Percentiles rank a stretch among this genome's conserved stretches.
Conservation (phyloP, 2,113 vertebrate genomes). For the Siniperca knerii region DNA sequence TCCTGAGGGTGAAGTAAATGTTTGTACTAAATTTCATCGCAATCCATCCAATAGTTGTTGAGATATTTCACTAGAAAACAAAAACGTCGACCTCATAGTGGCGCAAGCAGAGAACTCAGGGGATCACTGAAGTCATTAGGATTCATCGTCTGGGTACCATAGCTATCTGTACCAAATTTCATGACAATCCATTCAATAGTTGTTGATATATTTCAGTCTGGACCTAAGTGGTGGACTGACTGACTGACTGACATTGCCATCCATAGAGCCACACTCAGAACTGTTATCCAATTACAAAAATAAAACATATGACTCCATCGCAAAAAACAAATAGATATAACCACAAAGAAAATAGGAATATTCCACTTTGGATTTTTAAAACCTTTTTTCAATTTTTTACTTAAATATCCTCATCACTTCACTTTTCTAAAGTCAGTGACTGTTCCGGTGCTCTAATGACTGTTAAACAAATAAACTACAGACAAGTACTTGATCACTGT, state of each 20-base stretch:
- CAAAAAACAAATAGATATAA: neutral
- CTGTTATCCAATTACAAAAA: neutral
- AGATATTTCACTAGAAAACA: neutral
- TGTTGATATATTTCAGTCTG: neutral
- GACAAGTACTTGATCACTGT: constrained; percentile 20
- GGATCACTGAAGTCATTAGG: no score
- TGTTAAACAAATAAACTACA: constrained; percentile 34
- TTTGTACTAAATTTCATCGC: neutral
- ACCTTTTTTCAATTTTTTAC: no score
- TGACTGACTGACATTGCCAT: neutral
- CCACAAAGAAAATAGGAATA: neutral
- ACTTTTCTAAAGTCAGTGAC: neutral
- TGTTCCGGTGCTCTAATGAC: constrained; percentile 1
- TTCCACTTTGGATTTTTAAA: neutral
- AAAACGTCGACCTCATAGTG: neutral
- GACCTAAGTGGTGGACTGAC: neutral
- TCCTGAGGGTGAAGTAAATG: neutral
- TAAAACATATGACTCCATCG: neutral
- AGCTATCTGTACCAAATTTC: neutral
- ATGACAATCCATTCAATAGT: neutral
- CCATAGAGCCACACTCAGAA: neutral
- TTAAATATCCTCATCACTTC: neutral
- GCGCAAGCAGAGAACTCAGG: no score
- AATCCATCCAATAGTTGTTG: neutral
- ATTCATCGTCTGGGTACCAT: neutral